Conservation (phyloP, 2,888 invertebrate genomes). For the Diarsia brunnea region DNA sequence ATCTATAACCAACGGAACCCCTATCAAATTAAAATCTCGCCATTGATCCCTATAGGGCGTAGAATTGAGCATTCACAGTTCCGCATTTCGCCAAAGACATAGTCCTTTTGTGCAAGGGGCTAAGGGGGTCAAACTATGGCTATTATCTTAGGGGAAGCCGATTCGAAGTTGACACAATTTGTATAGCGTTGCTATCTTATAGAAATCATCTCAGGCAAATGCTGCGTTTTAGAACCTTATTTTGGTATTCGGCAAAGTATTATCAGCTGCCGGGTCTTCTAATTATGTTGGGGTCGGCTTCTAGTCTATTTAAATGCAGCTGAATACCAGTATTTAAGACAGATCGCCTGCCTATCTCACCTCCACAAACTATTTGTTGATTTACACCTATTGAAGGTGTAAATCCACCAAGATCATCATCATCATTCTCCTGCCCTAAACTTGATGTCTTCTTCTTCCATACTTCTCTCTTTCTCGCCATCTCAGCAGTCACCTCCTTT, state of each 20-base stretch:
- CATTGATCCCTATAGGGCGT: background rate
- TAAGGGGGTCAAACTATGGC: conserved; percentile 30
- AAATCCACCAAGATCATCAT: too few relatives aligned
- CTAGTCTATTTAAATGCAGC: background rate
- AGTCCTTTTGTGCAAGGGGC: conserved; percentile 9
- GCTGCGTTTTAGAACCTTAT: background rate
- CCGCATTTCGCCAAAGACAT: conserved; percentile 1
- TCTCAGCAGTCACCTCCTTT: too few relatives aligned
- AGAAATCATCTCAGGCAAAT: conserved; percentile 11
- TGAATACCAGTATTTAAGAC: too few relatives aligned
- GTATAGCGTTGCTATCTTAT: conserved; percentile 7
- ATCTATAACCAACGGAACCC: background rate
- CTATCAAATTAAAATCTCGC: conserved; percentile 41
- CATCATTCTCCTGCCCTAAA: too few relatives aligned
- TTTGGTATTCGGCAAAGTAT: background rate
- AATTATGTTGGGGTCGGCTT: background rate
- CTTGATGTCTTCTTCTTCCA: too few relatives aligned
- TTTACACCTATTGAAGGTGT: too few relatives aligned
- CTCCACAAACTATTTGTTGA: too few relatives aligned
- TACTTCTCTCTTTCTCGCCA: too few relatives aligned
- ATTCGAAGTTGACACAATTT: conserved; percentile 39
- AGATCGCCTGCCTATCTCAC: too few relatives aligned
- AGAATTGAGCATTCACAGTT: conserved; percentile 17
- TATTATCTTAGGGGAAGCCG: conserved; percentile 7
- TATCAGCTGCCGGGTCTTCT: background rate